Percentiles rank a stretch among this genome's conserved stretches.
These are phyloP conservation scores for Pyrochroa serraticornis DNA, from an alignment of 2,888 invertebrate genomes.

Conservation along the genomic window DNA sequence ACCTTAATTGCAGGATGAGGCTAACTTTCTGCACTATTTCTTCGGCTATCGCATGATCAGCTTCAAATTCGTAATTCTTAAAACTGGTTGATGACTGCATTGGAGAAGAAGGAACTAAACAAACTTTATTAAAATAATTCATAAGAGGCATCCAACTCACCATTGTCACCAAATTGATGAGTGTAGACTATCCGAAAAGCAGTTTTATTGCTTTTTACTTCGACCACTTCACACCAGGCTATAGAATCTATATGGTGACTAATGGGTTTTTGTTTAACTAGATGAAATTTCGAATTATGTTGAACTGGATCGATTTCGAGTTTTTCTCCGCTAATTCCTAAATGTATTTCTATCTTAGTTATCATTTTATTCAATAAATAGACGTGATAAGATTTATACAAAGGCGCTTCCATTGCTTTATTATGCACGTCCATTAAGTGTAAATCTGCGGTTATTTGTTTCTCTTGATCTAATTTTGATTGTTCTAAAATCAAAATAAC, in stretches of 20 bases:
- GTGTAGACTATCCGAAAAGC: slow-evolving; percentile 77
- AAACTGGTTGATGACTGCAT: slow-evolving; percentile 66
- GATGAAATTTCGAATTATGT: slow-evolving; percentile 65
- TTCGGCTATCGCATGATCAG: slow-evolving; percentile 74
- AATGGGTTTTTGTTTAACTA: slow-evolving; percentile 73
- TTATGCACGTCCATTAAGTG: slow-evolving; percentile 75
- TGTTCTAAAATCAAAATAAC: slow-evolving; percentile 20
- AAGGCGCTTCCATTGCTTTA: slow-evolving; percentile 82
- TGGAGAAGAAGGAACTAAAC: slow-evolving; percentile 38
- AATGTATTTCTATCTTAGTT: slow-evolving; percentile 81
- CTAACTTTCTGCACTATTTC: slow-evolving; percentile 89
- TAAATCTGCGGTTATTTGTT: slow-evolving; percentile 60
- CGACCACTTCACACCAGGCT: slow-evolving; percentile 82
- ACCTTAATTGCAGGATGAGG: slow-evolving; percentile 81
- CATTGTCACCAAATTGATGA: slow-evolving; percentile 20
- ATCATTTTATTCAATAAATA: slow-evolving; percentile 80
- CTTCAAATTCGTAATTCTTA: slow-evolving; percentile 89
- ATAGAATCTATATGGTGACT: slow-evolving; percentile 86
- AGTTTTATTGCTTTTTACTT: slow-evolving; percentile 74
- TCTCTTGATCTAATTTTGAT: slow-evolving; percentile 48
- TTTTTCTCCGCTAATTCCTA: slow-evolving; percentile 88
- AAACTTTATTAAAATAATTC: slow-evolving; percentile 1
- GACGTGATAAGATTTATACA: slow-evolving; percentile 83
- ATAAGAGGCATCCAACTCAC: slow-evolving; percentile 2
- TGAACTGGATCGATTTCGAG: slow-evolving; percentile 89